These are phyloP conservation scores for Poeciliopsis gracilis DNA, from an alignment of 2,797 vertebrate genomes.

Conservation along the genomic window DNA sequence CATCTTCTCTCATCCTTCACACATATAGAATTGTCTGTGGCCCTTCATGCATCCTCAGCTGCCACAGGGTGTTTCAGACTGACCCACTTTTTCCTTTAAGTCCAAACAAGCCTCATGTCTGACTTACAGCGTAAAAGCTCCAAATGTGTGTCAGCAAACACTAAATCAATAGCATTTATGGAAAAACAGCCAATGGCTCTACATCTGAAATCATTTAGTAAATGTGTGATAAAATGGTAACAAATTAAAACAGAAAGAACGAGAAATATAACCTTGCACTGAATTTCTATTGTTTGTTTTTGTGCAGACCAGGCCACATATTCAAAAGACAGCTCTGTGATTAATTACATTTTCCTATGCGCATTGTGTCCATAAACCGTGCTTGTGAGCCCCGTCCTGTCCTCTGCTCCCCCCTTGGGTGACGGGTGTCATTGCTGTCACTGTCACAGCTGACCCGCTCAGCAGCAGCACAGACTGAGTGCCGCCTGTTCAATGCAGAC, in stretches of 20 bases:
- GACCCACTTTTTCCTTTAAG: slow-evolving; percentile 69
- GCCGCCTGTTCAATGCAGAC: slow-evolving; percentile 61
- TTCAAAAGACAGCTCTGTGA: slow-evolving; percentile 31
- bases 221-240: slow-evolving; percentile 7
- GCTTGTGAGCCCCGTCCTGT: slow-evolving; percentile 37
- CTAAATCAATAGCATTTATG: background rate
- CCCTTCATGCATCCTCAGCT: slow-evolving; percentile 46
- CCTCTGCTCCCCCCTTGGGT: slow-evolving; percentile 61
- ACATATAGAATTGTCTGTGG: slow-evolving; percentile 3
- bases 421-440: slow-evolving; percentile 53
- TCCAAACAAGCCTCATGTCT: slow-evolving; percentile 69
- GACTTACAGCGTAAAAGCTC: slow-evolving; percentile 48
- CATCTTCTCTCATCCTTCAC: slow-evolving; percentile 6
- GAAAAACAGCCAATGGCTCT: background rate
- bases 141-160: slow-evolving; percentile 57
- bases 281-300: slow-evolving; percentile 11
- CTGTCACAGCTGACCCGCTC: slow-evolving; percentile 60
- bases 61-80: slow-evolving; percentile 58
- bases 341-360: slow-evolving; percentile 45
- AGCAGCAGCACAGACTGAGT: slow-evolving; percentile 60
- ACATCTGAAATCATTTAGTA: slow-evolving; percentile 20
- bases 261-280: background rate
- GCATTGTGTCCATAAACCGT: slow-evolving; percentile 15
- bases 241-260: slow-evolving; percentile 9
- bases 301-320: slow-evolving; percentile 24